Evolutionary conservation across 2,113 vertebrate species (phyloP), one percentile per base, ranked within the genome.

Genomic region (Malurus melanocephalus): DNA sequence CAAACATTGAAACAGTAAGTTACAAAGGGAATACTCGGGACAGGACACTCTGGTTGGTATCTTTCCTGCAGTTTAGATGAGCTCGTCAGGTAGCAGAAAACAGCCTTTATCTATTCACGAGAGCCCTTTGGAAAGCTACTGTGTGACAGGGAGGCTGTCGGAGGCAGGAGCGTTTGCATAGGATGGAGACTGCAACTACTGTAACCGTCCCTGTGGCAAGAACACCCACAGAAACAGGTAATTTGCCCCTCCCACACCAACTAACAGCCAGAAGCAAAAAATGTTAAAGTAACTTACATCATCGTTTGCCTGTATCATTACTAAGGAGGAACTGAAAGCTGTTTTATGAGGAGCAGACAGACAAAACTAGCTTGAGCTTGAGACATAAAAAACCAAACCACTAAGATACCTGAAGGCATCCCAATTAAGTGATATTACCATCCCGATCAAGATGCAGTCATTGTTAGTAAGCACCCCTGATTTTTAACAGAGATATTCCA

Each of bases 361-460:
- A 94, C 89, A 92, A 93, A 85, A 94, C 93, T 94, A 94, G 89
- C 94, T 94, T 82, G 89, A 93, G 94, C 92, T 93, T 93, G 92
- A 95, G 91, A 93, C 94, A 85, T 86, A 90, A 93, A 93, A 90
- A 60, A 38, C 65, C 88, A 95, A 96, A 94, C 95, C 92, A 96
- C 92, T 89, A 93, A 93, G 77, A 89, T 40, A 95, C 93, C 94
- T 55, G 80, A 93, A 95, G 95, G 95, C 91, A 95, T 93, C 93
- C 91, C 95, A 96, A 96, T 96, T 96, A 96, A 95, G 88, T 73
- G 95, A 95, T 95, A 96, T 96, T 96, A 95, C 90, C 79, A 91
- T 94, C 92, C 93, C 32, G 90, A 93, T 94, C 94, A 94, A 95
- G 95, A 95, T 93, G 94, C 93, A 96, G 92, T 95, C 91, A 94